A percentile compares a stretch with the other conserved stretches of the same genome.
phyloP scores from a whole-genome alignment of 2,113 vertebrate genomes.

The Labrus mixtus region DNA sequence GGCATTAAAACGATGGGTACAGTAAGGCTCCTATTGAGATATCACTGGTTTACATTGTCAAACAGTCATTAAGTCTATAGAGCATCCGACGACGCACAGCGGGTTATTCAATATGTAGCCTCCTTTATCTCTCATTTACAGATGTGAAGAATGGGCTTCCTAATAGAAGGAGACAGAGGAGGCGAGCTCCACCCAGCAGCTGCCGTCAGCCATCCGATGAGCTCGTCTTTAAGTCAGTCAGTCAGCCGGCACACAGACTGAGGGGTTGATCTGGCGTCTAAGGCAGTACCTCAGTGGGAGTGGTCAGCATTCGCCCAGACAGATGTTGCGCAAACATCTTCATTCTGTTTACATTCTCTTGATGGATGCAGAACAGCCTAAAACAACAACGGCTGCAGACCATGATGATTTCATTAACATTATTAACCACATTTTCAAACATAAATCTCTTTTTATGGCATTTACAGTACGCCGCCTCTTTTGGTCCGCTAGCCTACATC shows the following conservation, averaged over 20 bases:
- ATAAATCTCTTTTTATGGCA: constrained; percentile 37
- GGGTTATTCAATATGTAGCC: constrained; percentile 17
- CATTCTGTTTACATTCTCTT: constrained; percentile 30
- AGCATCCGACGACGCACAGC: constrained; percentile 9
- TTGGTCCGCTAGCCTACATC: constrained; percentile 39
- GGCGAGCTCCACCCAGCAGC: constrained; percentile 63
- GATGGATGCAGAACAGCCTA: constrained; percentile 25
- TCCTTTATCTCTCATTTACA: constrained; percentile 29
- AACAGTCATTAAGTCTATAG: neutral
- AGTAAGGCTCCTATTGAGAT: neutral
- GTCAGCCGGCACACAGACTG: constrained; percentile 3
- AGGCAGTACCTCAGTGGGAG: constrained; percentile 30
- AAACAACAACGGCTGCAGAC: constrained; percentile 30
- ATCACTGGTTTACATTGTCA: constrained; percentile 23
- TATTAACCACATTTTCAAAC: constrained; percentile 27
- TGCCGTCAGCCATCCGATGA: constrained; percentile 52
- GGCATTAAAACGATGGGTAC: neutral
- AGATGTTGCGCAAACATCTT: constrained; percentile 49
- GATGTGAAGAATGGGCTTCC: constrained; percentile 48
- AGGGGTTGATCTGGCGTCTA: constrained; percentile 6
- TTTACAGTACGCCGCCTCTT: constrained; percentile 13
- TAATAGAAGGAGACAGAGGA: constrained; percentile 55
- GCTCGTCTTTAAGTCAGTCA: constrained; percentile 11
- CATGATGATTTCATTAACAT: constrained; percentile 54
- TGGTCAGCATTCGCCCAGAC: constrained; percentile 8